Evolutionary conservation across 1,140 invertebrate genomes (phyloP).

Genomic region (Diabrotica virgifera): DNA sequence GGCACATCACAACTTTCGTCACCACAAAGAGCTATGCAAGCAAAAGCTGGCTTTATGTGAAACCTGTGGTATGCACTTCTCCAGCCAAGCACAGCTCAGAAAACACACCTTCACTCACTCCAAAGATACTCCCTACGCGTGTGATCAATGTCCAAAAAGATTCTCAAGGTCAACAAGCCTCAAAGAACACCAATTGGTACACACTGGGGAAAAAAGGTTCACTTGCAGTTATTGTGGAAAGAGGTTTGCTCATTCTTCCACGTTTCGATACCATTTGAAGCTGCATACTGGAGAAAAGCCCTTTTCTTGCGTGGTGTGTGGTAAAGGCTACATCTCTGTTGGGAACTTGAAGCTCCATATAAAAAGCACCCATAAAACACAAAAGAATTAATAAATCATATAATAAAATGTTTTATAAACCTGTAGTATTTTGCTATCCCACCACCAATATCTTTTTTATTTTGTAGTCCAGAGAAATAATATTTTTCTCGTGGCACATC

Average conservation of each 20-base stretch:
- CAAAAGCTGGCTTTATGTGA: conserved; percentile 56
- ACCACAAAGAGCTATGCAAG: conserved; percentile 29
- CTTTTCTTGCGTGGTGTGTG: conserved; percentile 67
- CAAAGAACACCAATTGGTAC: conserved; percentile 60
- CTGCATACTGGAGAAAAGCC: conserved; percentile 72
- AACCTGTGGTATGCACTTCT: conserved; percentile 76
- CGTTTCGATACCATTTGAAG: conserved; percentile 55
- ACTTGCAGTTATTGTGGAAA: conserved; percentile 68
- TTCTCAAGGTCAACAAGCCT: conserved; percentile 61
- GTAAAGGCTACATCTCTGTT: conserved; percentile 62
- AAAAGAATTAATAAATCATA: not conserved
- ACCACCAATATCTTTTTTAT: too few relatives aligned
- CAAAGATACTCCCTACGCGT: conserved; percentile 70
- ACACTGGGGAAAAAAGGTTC: conserved; percentile 65
- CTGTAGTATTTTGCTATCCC: too few relatives aligned
- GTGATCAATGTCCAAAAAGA: conserved; percentile 63
- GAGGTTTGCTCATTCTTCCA: conserved; percentile 73
- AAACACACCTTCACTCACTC: conserved; percentile 69
- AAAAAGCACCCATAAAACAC: conserved; percentile 49
- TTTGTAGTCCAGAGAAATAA: too few relatives aligned
- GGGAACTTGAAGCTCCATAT: conserved; percentile 60
- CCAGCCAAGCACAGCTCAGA: conserved; percentile 65
- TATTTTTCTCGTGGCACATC: too few relatives aligned
- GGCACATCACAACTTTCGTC: conserved; percentile 37
- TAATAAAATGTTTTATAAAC: too few relatives aligned